These are phyloP conservation scores for Crepidodera aurea DNA, from an alignment of 2,888 invertebrate species.

Conservation along the genomic window DNA sequence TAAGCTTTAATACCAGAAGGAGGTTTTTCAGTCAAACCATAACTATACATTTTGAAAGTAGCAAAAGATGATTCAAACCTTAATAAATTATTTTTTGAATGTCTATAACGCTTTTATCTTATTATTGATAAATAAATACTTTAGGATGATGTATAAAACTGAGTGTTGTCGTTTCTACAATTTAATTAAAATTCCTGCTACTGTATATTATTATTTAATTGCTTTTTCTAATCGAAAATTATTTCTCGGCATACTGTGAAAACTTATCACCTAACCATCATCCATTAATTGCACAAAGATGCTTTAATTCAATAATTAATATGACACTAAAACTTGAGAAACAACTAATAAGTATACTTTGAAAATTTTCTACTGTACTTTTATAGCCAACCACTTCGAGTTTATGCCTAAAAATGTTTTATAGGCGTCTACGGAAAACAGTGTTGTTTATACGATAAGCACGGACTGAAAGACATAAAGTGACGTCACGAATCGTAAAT, in stretches of 20 bases:
- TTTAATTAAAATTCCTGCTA: constrained; percentile 23
- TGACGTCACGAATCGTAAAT: constrained; percentile 58
- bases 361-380: constrained; percentile 39
- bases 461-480: constrained; percentile 54
- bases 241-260: constrained; percentile 6
- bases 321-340: constrained; percentile 36
- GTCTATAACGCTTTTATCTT: too few relatives aligned
- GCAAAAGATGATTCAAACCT: too few relatives aligned
- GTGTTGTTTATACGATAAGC: constrained; percentile 54
- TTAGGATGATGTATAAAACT: too few relatives aligned
- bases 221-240: constrained; percentile 22
- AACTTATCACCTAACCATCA: constrained; percentile 16
- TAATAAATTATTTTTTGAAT: too few relatives aligned
- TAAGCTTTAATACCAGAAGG: too few relatives aligned
- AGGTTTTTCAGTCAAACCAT: too few relatives aligned
- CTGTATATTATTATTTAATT: constrained; percentile 19
- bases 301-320: constrained; percentile 38
- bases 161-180: background rate
- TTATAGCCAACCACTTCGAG: constrained; percentile 40
- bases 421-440: constrained; percentile 48
- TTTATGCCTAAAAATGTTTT: constrained; percentile 51
- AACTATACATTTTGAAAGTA: too few relatives aligned
- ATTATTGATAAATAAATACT: too few relatives aligned
- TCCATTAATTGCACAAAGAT: constrained; percentile 13
- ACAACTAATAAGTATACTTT: constrained; percentile 42